Percentiles rank a stretch among this genome's conserved stretches.
phyloP scores from a whole-genome alignment of 2,888 invertebrate species.

The Tachina fera region DNA sequence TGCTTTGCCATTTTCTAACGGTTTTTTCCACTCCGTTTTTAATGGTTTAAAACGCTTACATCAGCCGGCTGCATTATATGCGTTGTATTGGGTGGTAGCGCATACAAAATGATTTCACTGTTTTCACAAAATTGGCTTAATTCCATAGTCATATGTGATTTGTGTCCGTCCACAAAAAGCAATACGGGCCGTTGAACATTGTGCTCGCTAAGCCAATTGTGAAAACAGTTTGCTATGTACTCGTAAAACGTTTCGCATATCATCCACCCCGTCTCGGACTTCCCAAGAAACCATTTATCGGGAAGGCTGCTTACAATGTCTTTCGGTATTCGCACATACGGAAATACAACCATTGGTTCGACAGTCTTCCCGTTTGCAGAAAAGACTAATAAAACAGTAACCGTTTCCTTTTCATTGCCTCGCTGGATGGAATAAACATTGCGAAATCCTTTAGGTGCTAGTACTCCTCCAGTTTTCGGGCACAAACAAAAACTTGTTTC shows the following conservation, averaged over 20 bases:
- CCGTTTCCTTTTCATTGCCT: constrained; percentile 54
- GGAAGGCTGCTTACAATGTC: constrained; percentile 56
- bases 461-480: constrained; percentile 47
- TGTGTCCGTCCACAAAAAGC: too few relatives aligned
- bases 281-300: constrained; percentile 59
- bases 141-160: background rate
- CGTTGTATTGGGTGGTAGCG: too few relatives aligned
- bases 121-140: too few relatives aligned
- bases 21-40: background rate
- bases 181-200: too few relatives aligned
- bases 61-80: too few relatives aligned
- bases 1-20: constrained; percentile 1
- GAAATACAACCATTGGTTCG: constrained; percentile 38
- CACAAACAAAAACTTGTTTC: constrained; percentile 21
- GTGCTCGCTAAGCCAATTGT: constrained; percentile 42
- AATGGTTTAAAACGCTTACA: too few relatives aligned
- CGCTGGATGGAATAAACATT: constrained; percentile 49
- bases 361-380: constrained; percentile 41
- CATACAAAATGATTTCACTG: too few relatives aligned
- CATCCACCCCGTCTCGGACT: constrained; percentile 52
- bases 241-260: constrained; percentile 46
- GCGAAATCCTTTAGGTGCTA: constrained; percentile 8
- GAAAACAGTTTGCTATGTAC: constrained; percentile 16
- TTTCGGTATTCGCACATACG: constrained; percentile 43
- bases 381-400: constrained; percentile 38